These are phyloP conservation scores for Artemisiospiza belli DNA, from an alignment of 2,113 vertebrate genomes.

Conservation along the genomic window DNA sequence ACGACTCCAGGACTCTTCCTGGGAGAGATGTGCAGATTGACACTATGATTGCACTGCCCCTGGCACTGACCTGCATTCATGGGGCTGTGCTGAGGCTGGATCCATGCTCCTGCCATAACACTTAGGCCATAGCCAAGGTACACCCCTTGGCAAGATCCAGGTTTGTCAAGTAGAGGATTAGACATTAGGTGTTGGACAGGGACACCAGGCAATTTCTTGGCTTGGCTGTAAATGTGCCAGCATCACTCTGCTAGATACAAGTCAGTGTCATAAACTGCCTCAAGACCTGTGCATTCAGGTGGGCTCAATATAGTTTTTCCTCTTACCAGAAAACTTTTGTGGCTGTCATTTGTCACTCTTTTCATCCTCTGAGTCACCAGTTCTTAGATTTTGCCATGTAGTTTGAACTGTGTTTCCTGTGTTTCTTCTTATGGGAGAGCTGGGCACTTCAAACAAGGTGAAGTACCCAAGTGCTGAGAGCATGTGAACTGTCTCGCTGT, in stretches of 20 bases:
- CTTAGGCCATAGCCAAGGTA: not conserved
- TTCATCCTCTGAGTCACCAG: not conserved
- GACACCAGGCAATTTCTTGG: not conserved
- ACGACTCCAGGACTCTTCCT: not conserved
- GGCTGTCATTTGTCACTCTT: not conserved
- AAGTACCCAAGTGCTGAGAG: not conserved
- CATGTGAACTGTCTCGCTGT: not conserved
- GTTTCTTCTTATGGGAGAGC: not conserved
- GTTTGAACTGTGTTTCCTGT: not conserved
- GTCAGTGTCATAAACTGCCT: not conserved
- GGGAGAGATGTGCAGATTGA: not conserved
- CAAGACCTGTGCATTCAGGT: not conserved
- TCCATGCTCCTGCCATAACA: not conserved
- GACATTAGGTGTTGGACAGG: not conserved
- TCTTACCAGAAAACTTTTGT: not conserved
- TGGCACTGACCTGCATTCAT: rapidly evolving
- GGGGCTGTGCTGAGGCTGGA: not conserved
- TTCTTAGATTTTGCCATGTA: not conserved
- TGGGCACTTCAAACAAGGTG: not conserved
- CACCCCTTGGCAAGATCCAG: not conserved
- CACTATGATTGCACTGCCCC: rapidly evolving
- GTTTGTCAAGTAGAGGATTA: not conserved
- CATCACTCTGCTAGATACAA: not conserved
- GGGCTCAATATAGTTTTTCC: not conserved
- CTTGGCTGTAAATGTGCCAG: not conserved